Conservation (phyloP, 2,797 vertebrate genomes). For the Enteromius fasciolatus region DNA sequence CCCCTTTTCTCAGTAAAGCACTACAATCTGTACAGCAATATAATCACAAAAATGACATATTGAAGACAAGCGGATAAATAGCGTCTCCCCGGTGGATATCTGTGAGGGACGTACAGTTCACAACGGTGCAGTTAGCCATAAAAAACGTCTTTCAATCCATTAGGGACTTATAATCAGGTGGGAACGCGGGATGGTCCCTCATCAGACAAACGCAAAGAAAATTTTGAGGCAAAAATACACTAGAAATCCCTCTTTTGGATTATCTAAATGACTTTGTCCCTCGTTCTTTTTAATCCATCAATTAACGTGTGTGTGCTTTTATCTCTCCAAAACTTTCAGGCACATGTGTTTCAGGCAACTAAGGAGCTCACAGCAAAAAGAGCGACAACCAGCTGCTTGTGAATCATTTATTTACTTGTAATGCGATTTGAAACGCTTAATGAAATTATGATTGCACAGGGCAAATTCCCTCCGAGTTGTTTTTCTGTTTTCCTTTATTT, state of each 20-base stretch:
- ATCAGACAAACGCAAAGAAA: constrained; percentile 46
- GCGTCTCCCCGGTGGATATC: constrained; percentile 59
- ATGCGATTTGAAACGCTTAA: not conserved
- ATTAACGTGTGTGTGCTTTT: constrained; percentile 20
- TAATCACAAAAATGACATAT: constrained; percentile 47
- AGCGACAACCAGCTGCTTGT: not conserved
- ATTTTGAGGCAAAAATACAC: constrained; percentile 16
- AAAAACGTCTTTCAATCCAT: constrained; percentile 60
- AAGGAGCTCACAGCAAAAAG: not conserved
- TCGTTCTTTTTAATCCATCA: constrained; percentile 24
- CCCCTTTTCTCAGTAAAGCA: constrained; percentile 26
- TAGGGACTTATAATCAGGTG: constrained; percentile 61
- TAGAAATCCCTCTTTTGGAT: constrained; percentile 36
- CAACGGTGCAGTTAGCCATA: constrained; percentile 65
- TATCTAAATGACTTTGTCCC: constrained; percentile 26
- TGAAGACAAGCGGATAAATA: constrained; percentile 47
- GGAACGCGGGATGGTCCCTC: constrained; percentile 18
- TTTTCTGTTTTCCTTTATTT: not conserved
- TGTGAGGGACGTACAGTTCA: constrained; percentile 58
- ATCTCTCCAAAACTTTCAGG: constrained; percentile 23
- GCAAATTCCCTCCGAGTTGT: not conserved
- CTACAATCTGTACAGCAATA: constrained; percentile 19
- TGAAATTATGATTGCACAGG: not conserved
- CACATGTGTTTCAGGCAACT: not conserved
- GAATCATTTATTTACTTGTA: constrained; percentile 7